Base-by-base conservation (phyloP, 2,888 invertebrate genomes). In the Cantharis nigra region DNA sequence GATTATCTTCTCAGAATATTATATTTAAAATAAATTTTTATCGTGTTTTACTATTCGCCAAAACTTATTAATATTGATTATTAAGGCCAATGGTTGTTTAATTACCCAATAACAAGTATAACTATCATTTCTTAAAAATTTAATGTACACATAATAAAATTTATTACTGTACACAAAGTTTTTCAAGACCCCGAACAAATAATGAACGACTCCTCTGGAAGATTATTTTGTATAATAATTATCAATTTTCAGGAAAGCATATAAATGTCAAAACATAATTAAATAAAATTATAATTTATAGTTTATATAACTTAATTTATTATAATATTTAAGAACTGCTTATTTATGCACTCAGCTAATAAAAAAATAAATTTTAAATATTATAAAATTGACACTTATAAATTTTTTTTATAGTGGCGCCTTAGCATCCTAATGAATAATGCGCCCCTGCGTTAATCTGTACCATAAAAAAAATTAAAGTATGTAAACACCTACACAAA, bases 401-500 rank as follows among this genome's bases (percentile, higher is more conserved):
- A 49, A 49, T 49, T 49, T 49, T 49, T 49, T 49, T 49, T 49
- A 30, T 30, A 49, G n/a, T 49, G 49, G 49, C 49, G 49, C 49
- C 49, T 49, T 49, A 49, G 49, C n/a, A 49, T 49, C n/a, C 49
- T 49, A 49, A 49, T 49, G 49, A 49, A 49, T 49, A 49, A 49
- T 49, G 49, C 49, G 26, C 65, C 65, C 26, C 65, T 67, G 20
- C 13, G 65, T 67, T 67, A 67, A 67, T 67, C 65, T 67, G 65
- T 67, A 67, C 20, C n/a, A 23, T 67, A 67, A 67, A 26, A 20
- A 67, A 67, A 67, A 23, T 67, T 67, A 26, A 23, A 67, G 65
- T 67, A 26, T 67, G 65, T 33, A 74, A 82, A 78, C 79, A 78
- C 79, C 75, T 78, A 80, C 79, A 78, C 79, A 79, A 82, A 81